Conservation (phyloP, 2,113 vertebrate genomes). For the Scopus umbretta region DNA sequence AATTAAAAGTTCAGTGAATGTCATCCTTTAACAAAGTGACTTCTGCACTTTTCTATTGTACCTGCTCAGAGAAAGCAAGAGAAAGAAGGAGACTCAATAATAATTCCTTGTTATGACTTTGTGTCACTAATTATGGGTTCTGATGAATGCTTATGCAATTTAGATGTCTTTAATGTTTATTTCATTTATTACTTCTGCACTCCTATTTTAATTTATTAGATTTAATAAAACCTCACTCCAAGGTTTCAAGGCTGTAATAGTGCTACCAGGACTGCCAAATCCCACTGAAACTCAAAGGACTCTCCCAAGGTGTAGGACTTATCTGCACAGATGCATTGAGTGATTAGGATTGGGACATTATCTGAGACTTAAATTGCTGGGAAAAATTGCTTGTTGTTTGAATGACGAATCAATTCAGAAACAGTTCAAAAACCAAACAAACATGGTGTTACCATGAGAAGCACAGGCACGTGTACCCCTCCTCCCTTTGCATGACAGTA, state of each 20-base stretch:
- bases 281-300: neutral
- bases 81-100: neutral
- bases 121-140: neutral
- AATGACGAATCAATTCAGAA: neutral
- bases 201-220: neutral
- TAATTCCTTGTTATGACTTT: neutral
- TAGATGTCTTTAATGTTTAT: neutral
- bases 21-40: neutral
- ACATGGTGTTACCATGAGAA: neutral
- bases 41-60: neutral
- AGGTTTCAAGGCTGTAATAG: neutral
- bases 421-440: neutral
- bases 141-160: neutral
- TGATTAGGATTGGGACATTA: neutral
- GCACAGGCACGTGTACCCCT: neutral
- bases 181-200: neutral
- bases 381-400: neutral
- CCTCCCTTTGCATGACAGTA: neutral
- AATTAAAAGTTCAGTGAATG: neutral
- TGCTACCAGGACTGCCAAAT: neutral
- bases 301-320: neutral
- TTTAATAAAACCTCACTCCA: neutral
- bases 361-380: neutral
- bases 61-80: neutral
- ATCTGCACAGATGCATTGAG: neutral